Evolutionary conservation across 2,888 invertebrate species (phyloP).

Genomic region (Micoletzkya japonica): DNA sequence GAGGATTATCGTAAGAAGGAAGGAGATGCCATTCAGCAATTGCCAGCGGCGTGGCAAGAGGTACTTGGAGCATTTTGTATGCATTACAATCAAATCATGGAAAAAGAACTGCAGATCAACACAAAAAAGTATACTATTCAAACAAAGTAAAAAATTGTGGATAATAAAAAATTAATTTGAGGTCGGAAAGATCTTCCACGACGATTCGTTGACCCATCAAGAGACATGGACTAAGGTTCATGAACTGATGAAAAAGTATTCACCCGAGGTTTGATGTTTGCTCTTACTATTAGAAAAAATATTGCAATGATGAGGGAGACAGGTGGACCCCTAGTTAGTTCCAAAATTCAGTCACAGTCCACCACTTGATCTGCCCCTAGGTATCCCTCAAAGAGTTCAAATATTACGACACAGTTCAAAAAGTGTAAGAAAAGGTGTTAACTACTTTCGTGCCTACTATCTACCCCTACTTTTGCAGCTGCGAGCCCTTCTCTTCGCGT

Average conservation of each 20-base stretch:
- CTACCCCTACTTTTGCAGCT: no score
- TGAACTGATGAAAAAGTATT: neutral
- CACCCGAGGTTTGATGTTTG: no score
- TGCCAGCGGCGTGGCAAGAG: neutral
- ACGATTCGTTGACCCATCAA: conserved; percentile 15
- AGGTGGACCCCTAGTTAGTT: no score
- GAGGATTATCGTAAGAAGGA: conserved; percentile 10
- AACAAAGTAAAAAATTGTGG: neutral
- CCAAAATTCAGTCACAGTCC: no score
- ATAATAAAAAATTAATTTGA: neutral
- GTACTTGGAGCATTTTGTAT: neutral
- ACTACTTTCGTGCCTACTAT: no score
- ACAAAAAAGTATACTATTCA: neutral
- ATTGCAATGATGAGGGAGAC: no score
- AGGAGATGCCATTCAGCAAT: neutral
- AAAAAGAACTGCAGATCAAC: neutral
- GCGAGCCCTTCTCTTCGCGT: conserved; percentile 10
- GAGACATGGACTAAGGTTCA: conserved; percentile 6
- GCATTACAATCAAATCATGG: neutral
- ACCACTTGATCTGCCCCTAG: no score
- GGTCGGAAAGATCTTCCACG: conserved; percentile 1
- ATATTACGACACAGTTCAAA: no score
- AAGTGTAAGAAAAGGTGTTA: no score
- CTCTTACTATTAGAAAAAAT: no score
- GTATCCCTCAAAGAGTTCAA: no score